Base-by-base conservation (phyloP, 2,888 invertebrate genomes). In the Toxonevra muliebris region DNA sequence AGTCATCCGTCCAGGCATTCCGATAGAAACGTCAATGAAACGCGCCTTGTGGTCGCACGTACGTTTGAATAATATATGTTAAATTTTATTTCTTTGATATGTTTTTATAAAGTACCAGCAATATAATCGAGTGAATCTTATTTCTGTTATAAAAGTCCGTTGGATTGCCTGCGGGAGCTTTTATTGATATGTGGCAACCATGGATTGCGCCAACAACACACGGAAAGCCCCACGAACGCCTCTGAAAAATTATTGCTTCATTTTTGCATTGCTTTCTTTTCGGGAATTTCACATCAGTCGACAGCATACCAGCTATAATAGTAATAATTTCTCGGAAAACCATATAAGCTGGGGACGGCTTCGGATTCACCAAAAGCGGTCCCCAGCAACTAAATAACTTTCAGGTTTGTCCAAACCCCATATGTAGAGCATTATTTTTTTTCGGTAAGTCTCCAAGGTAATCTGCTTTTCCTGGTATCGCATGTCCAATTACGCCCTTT, bases 201-300 rank as follows among this genome's bases (percentile, higher is more conserved):
- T 59, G 13, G 1, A 59, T 19, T 43, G 59, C 59, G 13, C 43
- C 17, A 59, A 59, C 43, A 59, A 59, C 59, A 4, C 43, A 42
- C 19, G 59, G 59, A 59, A 59, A 59, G 20, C 59, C 59, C 17
- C 43, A 20, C 43, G 59, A 59, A 13, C 59, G 59, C 43, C 59
- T 59, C 20, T 59, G 59, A 45, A 59, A 59, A 13, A 59, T 9
- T 42, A 43, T 45, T 19, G 43, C 43, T 13, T 59, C 43, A 15
- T 43, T 59, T 12, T 59, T 43, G 17, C 59, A 8, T 13, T 19
- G 12, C 12, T 9, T 43, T 59, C 45, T n/a, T n/a, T n/a, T n/a
- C n/a, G n/a, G n/a, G n/a, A n/a, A n/a, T n/a, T n/a, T n/a, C n/a
- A n/a, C n/a, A n/a, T n/a, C n/a, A n/a, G n/a, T n/a, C n/a, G n/a